Conservation (phyloP, 2,113 vertebrate species). For the Mesoclemmys tuberculata region DNA sequence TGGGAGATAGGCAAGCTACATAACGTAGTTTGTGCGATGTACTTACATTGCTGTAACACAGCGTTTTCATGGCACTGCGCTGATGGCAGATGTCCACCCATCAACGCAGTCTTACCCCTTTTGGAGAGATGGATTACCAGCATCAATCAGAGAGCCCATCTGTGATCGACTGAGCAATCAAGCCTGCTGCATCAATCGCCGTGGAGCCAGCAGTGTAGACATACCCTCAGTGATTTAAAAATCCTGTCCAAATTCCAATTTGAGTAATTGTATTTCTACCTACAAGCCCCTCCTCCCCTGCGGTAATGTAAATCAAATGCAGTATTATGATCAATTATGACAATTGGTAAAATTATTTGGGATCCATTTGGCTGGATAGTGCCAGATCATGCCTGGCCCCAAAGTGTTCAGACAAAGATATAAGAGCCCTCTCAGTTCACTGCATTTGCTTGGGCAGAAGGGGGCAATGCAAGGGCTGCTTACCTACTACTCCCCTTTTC, state of each 20-base stretch:
- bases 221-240: neutral
- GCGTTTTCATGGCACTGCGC: too few relatives aligned
- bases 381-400: accelerated
- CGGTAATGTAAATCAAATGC: neutral
- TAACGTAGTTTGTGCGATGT: too few relatives aligned
- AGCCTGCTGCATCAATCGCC: neutral
- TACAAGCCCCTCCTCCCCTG: neutral
- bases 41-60: too few relatives aligned
- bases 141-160: too few relatives aligned
- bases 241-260: neutral
- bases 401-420: accelerated
- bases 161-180: too few relatives aligned
- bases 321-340: neutral
- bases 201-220: too few relatives aligned
- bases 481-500: too few relatives aligned
- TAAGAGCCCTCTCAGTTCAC: neutral
- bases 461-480: accelerated
- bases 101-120: too few relatives aligned
- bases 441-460: neutral
- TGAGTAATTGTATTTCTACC: neutral
- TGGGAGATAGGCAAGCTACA: too few relatives aligned
- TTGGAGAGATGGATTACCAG: too few relatives aligned
- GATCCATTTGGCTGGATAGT: neutral
- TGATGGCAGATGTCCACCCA: too few relatives aligned
- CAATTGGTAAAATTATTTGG: accelerated